Evolutionary conservation across 2,113 vertebrate genomes (phyloP).

Genomic region (Mirza zaza): DNA sequence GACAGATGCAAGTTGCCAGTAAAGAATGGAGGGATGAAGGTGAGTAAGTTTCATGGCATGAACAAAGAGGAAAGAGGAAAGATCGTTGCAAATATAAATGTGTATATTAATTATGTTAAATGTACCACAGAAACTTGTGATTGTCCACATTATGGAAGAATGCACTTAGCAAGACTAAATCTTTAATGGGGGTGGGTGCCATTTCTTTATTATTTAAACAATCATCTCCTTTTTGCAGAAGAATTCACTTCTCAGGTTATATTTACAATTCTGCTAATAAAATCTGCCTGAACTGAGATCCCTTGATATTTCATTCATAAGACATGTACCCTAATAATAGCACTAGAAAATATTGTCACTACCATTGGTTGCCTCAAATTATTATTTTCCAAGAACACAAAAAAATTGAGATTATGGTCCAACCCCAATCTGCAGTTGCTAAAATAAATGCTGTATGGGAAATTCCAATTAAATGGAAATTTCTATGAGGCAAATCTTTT

Average conservation of each 20-base stretch:
- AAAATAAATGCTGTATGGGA: neutral
- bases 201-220: slow-evolving; percentile 33
- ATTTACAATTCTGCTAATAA: neutral
- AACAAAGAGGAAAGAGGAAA: neutral
- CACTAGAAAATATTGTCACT: neutral
- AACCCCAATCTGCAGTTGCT: neutral
- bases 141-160: slow-evolving; percentile 19
- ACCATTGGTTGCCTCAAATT: neutral
- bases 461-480: neutral
- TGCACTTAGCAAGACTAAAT: neutral
- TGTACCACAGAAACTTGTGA: neutral
- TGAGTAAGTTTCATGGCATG: neutral
- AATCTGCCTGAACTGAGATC: neutral
- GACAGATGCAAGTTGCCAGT: neutral
- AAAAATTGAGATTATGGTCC: neutral
- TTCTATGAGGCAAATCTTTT: neutral
- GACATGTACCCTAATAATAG: neutral
- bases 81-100: slow-evolving; percentile 19
- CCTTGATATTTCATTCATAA: neutral
- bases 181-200: neutral
- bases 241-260: neutral
- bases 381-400: neutral
- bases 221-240: neutral
- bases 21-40: neutral
- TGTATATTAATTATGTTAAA: slow-evolving; percentile 8